A percentile compares a stretch with the other conserved stretches of the same genome.
Conservation (phyloP, 2,797 vertebrate genomes). For the Setipinna tenuifilis region DNA sequence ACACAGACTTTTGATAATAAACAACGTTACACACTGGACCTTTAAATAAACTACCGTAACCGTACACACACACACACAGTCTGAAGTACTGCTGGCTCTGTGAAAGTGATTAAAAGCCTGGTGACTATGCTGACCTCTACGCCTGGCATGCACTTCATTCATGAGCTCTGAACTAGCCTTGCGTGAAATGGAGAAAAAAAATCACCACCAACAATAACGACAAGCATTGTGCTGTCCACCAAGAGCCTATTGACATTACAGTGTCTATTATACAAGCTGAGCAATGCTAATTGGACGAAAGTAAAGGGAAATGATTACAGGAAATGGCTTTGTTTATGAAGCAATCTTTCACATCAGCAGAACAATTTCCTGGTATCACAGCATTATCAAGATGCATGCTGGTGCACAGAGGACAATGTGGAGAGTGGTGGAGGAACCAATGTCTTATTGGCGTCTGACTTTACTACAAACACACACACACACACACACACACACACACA, state of each 20-base stretch:
- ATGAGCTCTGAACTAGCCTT: background rate
- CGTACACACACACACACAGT: background rate
- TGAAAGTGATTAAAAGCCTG: background rate
- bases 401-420: background rate
- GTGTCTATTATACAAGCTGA: background rate
- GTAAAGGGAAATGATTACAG: background rate
- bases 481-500: conserved; percentile 15
- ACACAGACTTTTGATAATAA: too few species aligned
- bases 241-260: background rate
- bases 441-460: background rate
- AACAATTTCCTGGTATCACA: background rate
- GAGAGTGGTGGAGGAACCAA: background rate
- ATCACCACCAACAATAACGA: background rate
- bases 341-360: background rate
- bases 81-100: background rate
- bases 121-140: background rate
- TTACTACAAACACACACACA: background rate
- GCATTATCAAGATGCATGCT: background rate
- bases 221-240: background rate
- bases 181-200: background rate
- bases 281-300: conserved; percentile 3
- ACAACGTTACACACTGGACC: too few species aligned
- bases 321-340: conserved; percentile 1
- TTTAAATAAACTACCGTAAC: background rate
- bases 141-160: background rate